A percentile compares a stretch with the other conserved stretches of the same genome.
Evolutionary conservation across 1,140 invertebrate genomes (phyloP).

Genomic region (Pseudobourletiella spinata): DNA sequence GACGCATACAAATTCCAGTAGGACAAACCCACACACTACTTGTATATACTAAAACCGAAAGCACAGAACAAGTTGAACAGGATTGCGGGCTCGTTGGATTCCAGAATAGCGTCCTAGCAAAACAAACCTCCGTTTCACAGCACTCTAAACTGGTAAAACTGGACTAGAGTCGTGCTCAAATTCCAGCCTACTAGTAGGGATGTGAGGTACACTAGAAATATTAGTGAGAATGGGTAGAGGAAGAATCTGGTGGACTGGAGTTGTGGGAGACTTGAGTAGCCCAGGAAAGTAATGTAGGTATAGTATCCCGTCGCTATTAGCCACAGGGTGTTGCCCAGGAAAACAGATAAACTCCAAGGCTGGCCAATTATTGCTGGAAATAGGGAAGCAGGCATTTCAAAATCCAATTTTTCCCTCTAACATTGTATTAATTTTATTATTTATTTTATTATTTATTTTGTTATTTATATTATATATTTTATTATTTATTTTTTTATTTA

Average conservation of each 20-base stretch:
- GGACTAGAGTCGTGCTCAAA: constrained; percentile 37
- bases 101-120: too few species aligned
- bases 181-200: constrained; percentile 56
- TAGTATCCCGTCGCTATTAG: constrained; percentile 85
- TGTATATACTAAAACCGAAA: too few species aligned
- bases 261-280: constrained; percentile 86
- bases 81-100: too few species aligned
- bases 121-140: too few species aligned
- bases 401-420: constrained; percentile 12
- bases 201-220: constrained; percentile 69
- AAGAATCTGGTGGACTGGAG: constrained; percentile 79
- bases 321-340: constrained; percentile 93
- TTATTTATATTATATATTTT: too few species aligned
- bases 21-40: too few species aligned
- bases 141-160: constrained; percentile 32
- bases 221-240: constrained; percentile 71
- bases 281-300: constrained; percentile 94
- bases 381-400: constrained; percentile 14
- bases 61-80: too few species aligned
- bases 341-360: constrained; percentile 62
- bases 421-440: too few species aligned
- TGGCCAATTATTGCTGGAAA: constrained; percentile 64
- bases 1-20: too few species aligned
- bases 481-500: too few species aligned
- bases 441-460: too few species aligned